Percentiles rank a stretch among this genome's conserved stretches.
Evolutionary conservation across 2,797 vertebrate species (phyloP).

Genomic region (Novumbra hubbsi): DNA sequence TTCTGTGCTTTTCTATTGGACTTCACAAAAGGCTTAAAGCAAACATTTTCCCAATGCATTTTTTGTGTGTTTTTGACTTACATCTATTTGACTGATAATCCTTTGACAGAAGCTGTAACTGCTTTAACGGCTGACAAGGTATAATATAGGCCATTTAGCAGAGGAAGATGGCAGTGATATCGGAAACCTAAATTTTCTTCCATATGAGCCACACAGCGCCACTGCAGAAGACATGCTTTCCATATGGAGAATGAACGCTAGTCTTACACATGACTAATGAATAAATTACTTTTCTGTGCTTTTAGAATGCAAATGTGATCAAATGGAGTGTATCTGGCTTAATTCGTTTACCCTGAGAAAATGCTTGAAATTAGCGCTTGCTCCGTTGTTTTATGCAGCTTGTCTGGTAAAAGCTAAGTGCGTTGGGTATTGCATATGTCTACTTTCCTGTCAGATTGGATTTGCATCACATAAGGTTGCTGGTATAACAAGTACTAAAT

Average conservation of each 20-base stretch:
- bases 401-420: not conserved
- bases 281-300: not conserved
- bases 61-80: not conserved
- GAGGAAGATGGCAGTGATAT: not conserved
- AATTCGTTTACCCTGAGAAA: constrained; percentile 14
- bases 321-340: not conserved
- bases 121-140: too few species aligned
- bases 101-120: not conserved
- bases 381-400: not conserved
- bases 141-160: not conserved
- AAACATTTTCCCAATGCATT: not conserved
- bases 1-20: not conserved
- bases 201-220: too few species aligned
- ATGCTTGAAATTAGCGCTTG: not conserved
- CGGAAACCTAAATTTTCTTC: not conserved
- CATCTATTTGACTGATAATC: not conserved
- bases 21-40: not conserved
- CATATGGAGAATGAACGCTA: not conserved
- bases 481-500: constrained; percentile 27
- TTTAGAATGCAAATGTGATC: not conserved
- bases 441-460: not conserved
- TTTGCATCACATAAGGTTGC: constrained; percentile 19
- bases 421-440: constrained; percentile 1
- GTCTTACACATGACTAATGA: too few species aligned
- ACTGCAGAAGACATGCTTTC: too few species aligned